Base-by-base conservation (phyloP, 2,888 invertebrate genomes). In the Nomada flava region DNA sequence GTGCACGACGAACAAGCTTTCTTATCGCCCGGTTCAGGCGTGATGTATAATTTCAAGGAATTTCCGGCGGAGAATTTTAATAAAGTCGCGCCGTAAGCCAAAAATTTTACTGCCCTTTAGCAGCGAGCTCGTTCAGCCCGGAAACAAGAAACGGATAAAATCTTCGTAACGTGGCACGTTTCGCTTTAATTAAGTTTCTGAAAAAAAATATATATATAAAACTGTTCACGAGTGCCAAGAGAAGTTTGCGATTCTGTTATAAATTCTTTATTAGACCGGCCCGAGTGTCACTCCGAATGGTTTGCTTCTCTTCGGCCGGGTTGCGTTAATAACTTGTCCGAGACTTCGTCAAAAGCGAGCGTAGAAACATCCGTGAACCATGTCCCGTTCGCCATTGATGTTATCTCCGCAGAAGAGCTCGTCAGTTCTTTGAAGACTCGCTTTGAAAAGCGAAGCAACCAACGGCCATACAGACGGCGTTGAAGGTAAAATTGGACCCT, bases 401-500 rank as follows among this genome's bases (percentile, higher is more conserved):
- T 85, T 89, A 86, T 82, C 82, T 82, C 79, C 69, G 60, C 59
- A 29, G 67, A 68, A 50, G 63, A 52, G 76, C 60, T 79, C 73
- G 69, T 71, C 76, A 42, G 77, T 84, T 79, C 74, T 88, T 83
- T 74, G 82, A 84, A 67, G 79, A 63, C 47, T 29, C 42, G 29
- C 70, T 86, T 82, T 88, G 76, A 85, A 85, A 84, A 70, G 64
- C 60, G 59, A 74, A 59, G 63, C 69, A 68, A 55, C 72, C 64
- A 62, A 15, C 74, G 78, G 79, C 59, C 79, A 75, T n/a, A 23
- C 78, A 79, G 80, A 71, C 74, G 80, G 65, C 70, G 76, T 86
- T 85, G 84, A 83, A 77, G 86, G 76, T 81, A 86, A 83, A 86
- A 90, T 88, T 85, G 75, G 71, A 84, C 83, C 59, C 29, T 67